These are phyloP conservation scores for Drymodes brunneopygia DNA, from an alignment of 2,113 vertebrate species.

Conservation along the genomic window DNA sequence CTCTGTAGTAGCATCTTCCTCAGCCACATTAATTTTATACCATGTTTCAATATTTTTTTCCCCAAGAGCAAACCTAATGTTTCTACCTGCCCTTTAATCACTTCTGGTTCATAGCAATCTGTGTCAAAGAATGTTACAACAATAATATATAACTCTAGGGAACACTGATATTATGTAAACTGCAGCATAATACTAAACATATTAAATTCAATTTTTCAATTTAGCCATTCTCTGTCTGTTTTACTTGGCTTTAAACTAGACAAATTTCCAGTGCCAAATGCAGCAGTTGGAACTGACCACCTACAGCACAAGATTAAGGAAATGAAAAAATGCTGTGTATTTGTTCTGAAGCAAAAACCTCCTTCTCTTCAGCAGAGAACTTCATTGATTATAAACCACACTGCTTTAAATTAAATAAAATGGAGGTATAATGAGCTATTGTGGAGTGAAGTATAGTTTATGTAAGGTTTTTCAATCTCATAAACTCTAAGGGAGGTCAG, in stretches of 20 bases:
- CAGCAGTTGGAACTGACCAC: conserved; percentile 58
- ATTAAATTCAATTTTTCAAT: conserved; percentile 62
- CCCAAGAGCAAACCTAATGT: not conserved
- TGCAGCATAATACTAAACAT: conserved; percentile 41
- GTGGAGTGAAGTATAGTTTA: conserved; percentile 31
- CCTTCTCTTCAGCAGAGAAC: not conserved
- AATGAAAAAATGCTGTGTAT: conserved; percentile 57
- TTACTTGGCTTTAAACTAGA: conserved; percentile 64
- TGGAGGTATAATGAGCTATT: conserved; percentile 37
- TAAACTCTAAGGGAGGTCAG: not conserved
- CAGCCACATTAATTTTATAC: not conserved
- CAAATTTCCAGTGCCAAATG: conserved; percentile 36
- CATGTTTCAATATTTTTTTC: not conserved
- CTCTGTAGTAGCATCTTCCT: not conserved
- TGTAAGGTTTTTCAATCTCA: conserved; percentile 26
- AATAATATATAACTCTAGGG: conserved; percentile 30
- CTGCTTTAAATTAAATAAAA: conserved; percentile 50
- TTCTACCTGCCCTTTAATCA: conserved; percentile 41
- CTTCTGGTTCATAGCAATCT: conserved; percentile 26
- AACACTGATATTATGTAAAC: conserved; percentile 57
- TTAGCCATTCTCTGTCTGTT: conserved; percentile 59
- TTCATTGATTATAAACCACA: conserved; percentile 26
- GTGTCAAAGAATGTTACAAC: conserved; percentile 26
- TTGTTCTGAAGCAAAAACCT: conserved; percentile 52
- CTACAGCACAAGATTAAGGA: conserved; percentile 58